Conservation (phyloP, 2,797 vertebrate species). For the Hephaestus fuliginosus region DNA sequence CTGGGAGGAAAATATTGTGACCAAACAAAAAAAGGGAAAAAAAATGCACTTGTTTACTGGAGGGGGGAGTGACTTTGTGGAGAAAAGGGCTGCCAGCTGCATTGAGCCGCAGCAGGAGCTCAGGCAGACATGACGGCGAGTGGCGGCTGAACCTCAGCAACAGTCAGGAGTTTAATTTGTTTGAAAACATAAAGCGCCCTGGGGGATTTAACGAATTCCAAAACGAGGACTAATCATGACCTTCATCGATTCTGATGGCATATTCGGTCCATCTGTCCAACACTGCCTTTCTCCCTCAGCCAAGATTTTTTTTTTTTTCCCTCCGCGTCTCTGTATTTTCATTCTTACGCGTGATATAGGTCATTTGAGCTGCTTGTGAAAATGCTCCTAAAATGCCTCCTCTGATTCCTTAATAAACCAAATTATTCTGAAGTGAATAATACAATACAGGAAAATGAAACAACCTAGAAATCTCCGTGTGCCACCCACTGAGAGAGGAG, state of each 20-base stretch:
- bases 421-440: slow-evolving; percentile 69
- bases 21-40: slow-evolving; percentile 55
- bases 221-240: slow-evolving; percentile 73
- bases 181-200: slow-evolving; percentile 58
- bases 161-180: slow-evolving; percentile 63
- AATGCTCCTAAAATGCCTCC: slow-evolving; percentile 47
- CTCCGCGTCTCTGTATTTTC: background rate
- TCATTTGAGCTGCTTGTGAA: slow-evolving; percentile 41
- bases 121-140: slow-evolving; percentile 51
- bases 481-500: slow-evolving; percentile 72
- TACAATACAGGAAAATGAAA: slow-evolving; percentile 62
- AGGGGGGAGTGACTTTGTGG: slow-evolving; percentile 62
- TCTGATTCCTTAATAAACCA: slow-evolving; percentile 61
- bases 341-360: slow-evolving; percentile 30
- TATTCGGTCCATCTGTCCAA: slow-evolving; percentile 65
- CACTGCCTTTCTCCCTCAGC: slow-evolving; percentile 31
- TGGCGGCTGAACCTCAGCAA: slow-evolving; percentile 36
- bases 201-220: slow-evolving; percentile 62
- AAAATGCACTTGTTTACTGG: slow-evolving; percentile 74
- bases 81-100: slow-evolving; percentile 70
- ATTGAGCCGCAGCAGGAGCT: slow-evolving; percentile 64
- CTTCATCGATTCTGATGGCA: slow-evolving; percentile 72
- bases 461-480: slow-evolving; percentile 33
- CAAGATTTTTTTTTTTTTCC: background rate
- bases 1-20: slow-evolving; percentile 80